These are phyloP conservation scores for Physeter macrocephalus DNA, from an alignment of 2,113 vertebrate genomes.

Conservation along the genomic window DNA sequence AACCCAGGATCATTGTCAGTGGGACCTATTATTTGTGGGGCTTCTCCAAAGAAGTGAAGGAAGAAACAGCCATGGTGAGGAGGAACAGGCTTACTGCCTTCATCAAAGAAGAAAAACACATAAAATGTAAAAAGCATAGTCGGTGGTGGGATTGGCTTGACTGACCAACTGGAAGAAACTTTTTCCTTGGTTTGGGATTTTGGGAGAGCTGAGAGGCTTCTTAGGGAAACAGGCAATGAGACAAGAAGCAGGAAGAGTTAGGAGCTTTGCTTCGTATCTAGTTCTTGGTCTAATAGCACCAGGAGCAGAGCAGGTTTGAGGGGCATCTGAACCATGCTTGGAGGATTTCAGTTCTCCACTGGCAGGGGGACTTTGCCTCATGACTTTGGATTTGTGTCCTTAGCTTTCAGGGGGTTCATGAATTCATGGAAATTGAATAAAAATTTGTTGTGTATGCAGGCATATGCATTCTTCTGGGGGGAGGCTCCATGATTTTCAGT, in stretches of 20 bases:
- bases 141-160: background rate
- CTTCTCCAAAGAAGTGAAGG: background rate
- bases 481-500: background rate
- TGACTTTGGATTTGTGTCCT: background rate
- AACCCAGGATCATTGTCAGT: background rate
- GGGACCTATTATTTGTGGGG: background rate
- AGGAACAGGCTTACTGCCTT: background rate
- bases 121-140: background rate
- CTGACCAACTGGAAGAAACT: background rate
- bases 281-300: background rate
- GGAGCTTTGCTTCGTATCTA: background rate
- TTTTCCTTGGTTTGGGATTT: background rate
- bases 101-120: background rate
- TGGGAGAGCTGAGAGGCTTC: background rate
- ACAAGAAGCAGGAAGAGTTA: background rate
- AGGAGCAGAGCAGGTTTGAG: background rate
- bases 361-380: background rate
- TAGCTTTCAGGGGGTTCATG: background rate
- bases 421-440: background rate
- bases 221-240: background rate
- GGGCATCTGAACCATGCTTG: background rate
- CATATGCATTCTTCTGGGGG: background rate
- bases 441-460: background rate
- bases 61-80: background rate
- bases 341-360: background rate